A percentile compares a stretch with the other conserved stretches of the same genome.
Evolutionary conservation across 2,888 invertebrate species (phyloP).

Genomic region (Laspeyria flexula): DNA sequence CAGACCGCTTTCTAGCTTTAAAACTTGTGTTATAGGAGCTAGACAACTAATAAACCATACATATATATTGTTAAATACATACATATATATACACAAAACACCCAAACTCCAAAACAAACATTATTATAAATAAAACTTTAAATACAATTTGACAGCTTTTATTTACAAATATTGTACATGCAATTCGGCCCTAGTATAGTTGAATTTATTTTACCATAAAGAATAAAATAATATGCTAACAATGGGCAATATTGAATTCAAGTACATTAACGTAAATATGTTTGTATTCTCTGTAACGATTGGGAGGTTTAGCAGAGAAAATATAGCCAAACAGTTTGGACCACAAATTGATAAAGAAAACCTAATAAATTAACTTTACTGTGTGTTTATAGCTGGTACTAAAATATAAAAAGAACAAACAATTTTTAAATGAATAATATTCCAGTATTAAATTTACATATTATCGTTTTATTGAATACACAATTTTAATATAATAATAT

Average conservation of each 20-base stretch:
- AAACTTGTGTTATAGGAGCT: too few species aligned
- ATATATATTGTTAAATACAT: too few species aligned
- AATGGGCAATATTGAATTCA: neutral
- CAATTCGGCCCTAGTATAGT: neutral
- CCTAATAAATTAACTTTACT: constrained; percentile 34
- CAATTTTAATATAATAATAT: too few species aligned
- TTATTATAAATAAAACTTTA: too few species aligned
- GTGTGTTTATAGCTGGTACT: constrained; percentile 31
- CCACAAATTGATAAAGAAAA: constrained; percentile 52
- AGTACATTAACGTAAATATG: neutral
- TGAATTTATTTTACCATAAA: too few species aligned
- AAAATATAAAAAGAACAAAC: neutral
- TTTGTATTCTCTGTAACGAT: constrained; percentile 27
- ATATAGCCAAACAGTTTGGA: constrained; percentile 50
- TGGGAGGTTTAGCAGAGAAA: constrained; percentile 49
- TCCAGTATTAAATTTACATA: neutral
- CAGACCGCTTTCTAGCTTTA: too few species aligned
- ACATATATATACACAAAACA: too few species aligned
- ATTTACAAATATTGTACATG: neutral
- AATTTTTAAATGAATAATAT: neutral
- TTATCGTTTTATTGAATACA: neutral
- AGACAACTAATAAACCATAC: too few species aligned
- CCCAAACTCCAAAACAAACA: too few species aligned
- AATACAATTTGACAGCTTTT: too few species aligned
- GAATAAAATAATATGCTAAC: too few species aligned